phyloP scores from a whole-genome alignment of 2,797 vertebrate genomes.

The Coluber constrictor region DNA sequence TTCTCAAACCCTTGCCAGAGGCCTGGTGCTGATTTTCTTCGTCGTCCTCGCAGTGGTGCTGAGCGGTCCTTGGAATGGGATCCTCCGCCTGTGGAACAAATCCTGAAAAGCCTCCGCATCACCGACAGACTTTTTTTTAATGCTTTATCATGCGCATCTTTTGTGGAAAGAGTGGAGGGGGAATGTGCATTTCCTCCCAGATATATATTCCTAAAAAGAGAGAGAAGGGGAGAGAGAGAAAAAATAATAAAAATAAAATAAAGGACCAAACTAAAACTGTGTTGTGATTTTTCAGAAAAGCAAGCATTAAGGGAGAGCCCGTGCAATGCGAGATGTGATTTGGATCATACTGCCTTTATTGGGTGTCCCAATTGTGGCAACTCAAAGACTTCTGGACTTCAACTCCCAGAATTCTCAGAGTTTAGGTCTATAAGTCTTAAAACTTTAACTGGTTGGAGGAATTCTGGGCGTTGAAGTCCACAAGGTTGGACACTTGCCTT shows the following conservation, averaged over 20 bases:
- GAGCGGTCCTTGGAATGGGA: slow-evolving; percentile 78
- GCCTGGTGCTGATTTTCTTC: slow-evolving; percentile 79
- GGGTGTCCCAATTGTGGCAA: background rate
- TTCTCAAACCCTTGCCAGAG: slow-evolving; percentile 82
- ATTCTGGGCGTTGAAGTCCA: no score
- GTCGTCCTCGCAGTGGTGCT: slow-evolving; percentile 73
- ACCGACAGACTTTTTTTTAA: background rate
- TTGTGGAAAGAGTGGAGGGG: background rate
- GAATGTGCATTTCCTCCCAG: background rate
- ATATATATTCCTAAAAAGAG: background rate
- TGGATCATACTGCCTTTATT: background rate
- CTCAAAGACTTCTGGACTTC: background rate
- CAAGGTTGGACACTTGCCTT: background rate
- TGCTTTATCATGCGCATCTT: background rate
- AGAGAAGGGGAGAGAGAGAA: rapidly evolving
- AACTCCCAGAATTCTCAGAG: background rate
- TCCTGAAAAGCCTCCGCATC: background rate
- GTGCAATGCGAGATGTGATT: background rate
- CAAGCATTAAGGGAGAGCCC: background rate
- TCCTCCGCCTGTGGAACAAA: slow-evolving; percentile 68
- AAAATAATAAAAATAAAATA: background rate
- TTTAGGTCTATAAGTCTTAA: background rate
- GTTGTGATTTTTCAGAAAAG: background rate
- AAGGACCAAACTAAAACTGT: background rate
- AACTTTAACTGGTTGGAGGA: no score